These are phyloP conservation scores for Solenopsis invicta DNA, from an alignment of 1,140 invertebrate genomes.

Conservation along the genomic window DNA sequence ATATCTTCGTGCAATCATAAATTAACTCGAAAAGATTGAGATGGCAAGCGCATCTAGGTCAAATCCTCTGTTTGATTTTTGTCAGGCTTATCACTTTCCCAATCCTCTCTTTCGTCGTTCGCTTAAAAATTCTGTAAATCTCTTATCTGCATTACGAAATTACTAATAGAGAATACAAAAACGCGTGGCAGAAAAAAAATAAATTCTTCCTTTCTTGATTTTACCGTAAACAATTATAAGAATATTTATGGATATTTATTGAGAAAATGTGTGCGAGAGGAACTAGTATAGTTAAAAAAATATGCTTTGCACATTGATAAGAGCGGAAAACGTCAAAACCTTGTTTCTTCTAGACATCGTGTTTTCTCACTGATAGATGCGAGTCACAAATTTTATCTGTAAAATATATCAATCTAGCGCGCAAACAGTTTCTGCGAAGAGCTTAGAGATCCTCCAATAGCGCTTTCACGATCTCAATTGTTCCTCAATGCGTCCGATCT, in stretches of 20 bases:
- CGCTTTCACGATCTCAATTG: constrained; percentile 53
- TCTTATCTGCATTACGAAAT: constrained; percentile 25
- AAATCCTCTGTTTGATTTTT: constrained; percentile 43
- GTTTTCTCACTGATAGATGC: constrained; percentile 41
- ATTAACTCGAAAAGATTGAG: constrained; percentile 22
- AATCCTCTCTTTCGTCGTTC: neutral
- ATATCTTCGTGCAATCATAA: constrained; percentile 17
- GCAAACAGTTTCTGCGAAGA: constrained; percentile 56
- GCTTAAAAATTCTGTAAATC: neutral
- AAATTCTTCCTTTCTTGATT: neutral
- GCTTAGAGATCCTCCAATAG: constrained; percentile 42
- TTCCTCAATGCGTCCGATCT: constrained; percentile 41
- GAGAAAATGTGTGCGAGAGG: neutral
- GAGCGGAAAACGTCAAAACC: constrained; percentile 18
- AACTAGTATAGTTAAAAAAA: constrained; percentile 27
- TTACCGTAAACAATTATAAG: neutral
- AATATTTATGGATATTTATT: constrained; percentile 6
- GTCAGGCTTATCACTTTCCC: constrained; percentile 47
- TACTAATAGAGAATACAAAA: neutral
- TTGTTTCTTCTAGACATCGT: constrained; percentile 19
- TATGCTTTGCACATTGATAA: constrained; percentile 69
- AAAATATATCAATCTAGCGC: constrained; percentile 45
- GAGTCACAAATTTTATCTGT: constrained; percentile 47
- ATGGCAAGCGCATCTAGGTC: constrained; percentile 29
- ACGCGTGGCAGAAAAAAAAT: neutral